phyloP scores from a whole-genome alignment of 1,140 invertebrate species.

The Latrodectus geometricus region DNA sequence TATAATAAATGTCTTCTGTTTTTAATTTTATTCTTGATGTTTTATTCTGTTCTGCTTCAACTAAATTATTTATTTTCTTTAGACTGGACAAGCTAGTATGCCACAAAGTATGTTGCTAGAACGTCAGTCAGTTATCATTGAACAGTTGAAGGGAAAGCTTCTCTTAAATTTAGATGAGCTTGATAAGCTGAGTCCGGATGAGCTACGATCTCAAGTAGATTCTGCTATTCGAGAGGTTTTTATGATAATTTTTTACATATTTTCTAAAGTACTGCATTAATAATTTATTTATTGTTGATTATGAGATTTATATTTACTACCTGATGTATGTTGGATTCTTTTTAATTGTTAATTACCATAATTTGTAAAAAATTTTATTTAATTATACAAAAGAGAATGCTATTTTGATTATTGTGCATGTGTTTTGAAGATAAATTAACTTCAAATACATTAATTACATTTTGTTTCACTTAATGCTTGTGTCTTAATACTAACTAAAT shows the following conservation, averaged over 20 bases:
- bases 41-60: constrained; percentile 59
- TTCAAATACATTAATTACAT: too few species aligned
- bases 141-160: constrained; percentile 82
- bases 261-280: not conserved
- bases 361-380: too few species aligned
- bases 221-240: constrained; percentile 78
- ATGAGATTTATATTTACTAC: not conserved
- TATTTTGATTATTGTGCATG: too few species aligned
- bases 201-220: constrained; percentile 83
- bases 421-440: too few species aligned
- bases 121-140: constrained; percentile 88
- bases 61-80: constrained; percentile 39
- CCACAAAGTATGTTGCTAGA: constrained; percentile 86
- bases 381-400: too few species aligned
- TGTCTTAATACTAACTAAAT: too few species aligned
- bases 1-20: too few species aligned
- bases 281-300: too few species aligned
- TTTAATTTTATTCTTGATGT: not conserved
- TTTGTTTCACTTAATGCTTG: too few species aligned
- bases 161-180: constrained; percentile 82
- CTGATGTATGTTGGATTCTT: not conserved
- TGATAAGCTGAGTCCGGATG: constrained; percentile 79
- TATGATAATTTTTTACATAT: not conserved
- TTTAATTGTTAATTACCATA: too few species aligned
- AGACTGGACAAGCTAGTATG: constrained; percentile 81